Conservation (phyloP, 2,113 vertebrate genomes). For the Gasterosteus aculeatus region DNA sequence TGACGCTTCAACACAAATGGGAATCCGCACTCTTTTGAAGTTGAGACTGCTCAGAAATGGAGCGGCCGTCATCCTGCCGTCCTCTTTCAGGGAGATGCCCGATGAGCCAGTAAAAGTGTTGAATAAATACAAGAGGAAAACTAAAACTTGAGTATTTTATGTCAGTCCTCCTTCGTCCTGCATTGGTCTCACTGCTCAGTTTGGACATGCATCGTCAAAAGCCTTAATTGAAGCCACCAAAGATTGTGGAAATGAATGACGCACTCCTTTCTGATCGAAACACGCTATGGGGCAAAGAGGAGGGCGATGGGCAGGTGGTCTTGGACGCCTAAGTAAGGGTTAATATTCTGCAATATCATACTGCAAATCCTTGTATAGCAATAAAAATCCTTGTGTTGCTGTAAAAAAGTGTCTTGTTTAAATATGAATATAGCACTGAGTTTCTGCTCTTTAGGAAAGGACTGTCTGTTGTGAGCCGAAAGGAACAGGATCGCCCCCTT, state of each 20-base stretch:
- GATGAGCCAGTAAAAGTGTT: background rate
- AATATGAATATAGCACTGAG: conserved; percentile 99
- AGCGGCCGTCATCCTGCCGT: conserved; percentile 48
- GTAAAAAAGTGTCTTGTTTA: conserved; percentile 96
- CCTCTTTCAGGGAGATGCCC: conserved; percentile 11
- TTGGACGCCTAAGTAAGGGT: conserved; percentile 82
- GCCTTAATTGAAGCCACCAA: conserved; percentile 8
- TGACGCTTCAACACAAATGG: background rate
- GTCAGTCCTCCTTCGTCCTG: conserved; percentile 20
- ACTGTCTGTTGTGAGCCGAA: conserved; percentile 82
- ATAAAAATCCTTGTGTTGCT: conserved; percentile 93
- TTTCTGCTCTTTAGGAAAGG: conserved; percentile 94
- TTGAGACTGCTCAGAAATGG: conserved; percentile 6
- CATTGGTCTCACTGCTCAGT: conserved; percentile 24
- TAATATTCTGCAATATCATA: conserved; percentile 83
- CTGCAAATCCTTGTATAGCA: conserved; percentile 89
- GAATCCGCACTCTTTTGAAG: conserved; percentile 17
- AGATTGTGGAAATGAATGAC: conserved; percentile 31
- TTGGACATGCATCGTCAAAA: conserved; percentile 16
- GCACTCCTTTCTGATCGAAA: conserved; percentile 31
- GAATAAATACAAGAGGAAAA: background rate
- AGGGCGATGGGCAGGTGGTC: conserved; percentile 22
- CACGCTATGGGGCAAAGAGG: conserved; percentile 21
- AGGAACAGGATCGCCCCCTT: conserved; percentile 59
- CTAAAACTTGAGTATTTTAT: background rate